A percentile compares a stretch with the other conserved stretches of the same genome.
These are phyloP conservation scores for Sinella curviseta DNA, from an alignment of 1,140 invertebrate species.

Conservation along the genomic window DNA sequence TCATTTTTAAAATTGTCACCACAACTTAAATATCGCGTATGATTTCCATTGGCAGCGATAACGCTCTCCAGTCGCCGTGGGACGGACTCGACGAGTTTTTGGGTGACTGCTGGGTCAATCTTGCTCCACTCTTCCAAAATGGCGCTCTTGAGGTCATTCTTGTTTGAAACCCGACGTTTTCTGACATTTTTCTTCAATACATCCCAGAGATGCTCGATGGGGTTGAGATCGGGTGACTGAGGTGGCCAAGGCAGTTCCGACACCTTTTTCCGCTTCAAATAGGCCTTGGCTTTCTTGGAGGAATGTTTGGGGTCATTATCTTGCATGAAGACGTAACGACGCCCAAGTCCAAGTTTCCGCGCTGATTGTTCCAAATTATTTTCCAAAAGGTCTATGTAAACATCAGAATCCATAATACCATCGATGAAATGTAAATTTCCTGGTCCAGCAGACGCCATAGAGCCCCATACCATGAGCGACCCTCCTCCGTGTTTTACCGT, in stretches of 20 bases:
- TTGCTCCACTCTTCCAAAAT: too few relatives aligned
- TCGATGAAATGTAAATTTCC: slow-evolving; percentile 52
- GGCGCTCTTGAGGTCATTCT: too few relatives aligned
- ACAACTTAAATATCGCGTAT: too few relatives aligned
- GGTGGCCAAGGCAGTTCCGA: slow-evolving; percentile 50
- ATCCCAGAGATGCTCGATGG: slow-evolving; percentile 53
- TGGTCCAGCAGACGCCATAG: slow-evolving; percentile 50
- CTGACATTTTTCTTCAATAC: slow-evolving; percentile 48
- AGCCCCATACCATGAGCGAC: slow-evolving; percentile 53
- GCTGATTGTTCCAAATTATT: slow-evolving; percentile 47
- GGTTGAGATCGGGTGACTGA: slow-evolving; percentile 54
- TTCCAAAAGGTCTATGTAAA: slow-evolving; percentile 49
- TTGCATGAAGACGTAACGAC: slow-evolving; percentile 49
- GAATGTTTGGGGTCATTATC: slow-evolving; percentile 54
- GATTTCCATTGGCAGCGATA: too few relatives aligned
- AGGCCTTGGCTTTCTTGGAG: slow-evolving; percentile 44
- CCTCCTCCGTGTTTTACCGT: slow-evolving; percentile 54
- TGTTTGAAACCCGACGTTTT: too few relatives aligned
- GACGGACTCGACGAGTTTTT: too few relatives aligned
- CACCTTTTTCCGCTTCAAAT: slow-evolving; percentile 48
- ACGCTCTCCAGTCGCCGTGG: too few relatives aligned
- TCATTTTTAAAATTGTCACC: too few relatives aligned
- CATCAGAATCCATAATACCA: slow-evolving; percentile 51
- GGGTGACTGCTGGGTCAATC: too few relatives aligned
- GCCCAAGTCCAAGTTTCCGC: slow-evolving; percentile 37